Evolutionary conservation across 2,888 invertebrate species (phyloP), one percentile per base, ranked within the genome.

Genomic region (Ormyrus nitidulus): DNA sequence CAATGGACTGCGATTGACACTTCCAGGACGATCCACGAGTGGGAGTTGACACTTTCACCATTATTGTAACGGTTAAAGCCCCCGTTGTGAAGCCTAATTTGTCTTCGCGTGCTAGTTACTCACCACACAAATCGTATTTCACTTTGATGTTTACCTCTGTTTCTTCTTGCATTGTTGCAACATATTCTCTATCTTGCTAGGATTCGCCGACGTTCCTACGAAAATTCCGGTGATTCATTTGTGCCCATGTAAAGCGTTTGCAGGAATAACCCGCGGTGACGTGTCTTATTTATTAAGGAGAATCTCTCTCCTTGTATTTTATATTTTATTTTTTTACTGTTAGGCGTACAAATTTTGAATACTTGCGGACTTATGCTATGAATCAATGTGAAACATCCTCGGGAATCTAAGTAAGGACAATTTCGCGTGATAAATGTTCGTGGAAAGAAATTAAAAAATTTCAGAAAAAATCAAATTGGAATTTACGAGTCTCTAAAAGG

Each of bases 61-160:
- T 86, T 87, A 87, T 85, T 83, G 86, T 88, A 88, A 87, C 87
- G 87, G 88, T 87, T 87, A 87, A 81, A 83, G 83, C 34, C 74
- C 72, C 74, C 53, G 56, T 72, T 66, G 65, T 83, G 83, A 85
- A 87, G 85, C 85, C 87, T 86, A 86, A 87, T 87, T 87, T 83
- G 82, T 82, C 81, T 83, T 83, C 77, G 84, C 85, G 83, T 83
- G 83, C 84, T 59, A 49, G 48, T 66, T 58, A 49, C 19, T 19
- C 48, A n/a, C 58, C 49, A 34, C 34, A 34, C 34, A 34, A 34
- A 34, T 34, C 34, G 34, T 34, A 34, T 34, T 34, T 34, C 34
- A 34, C 34, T 34, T 34, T 34, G 34, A 34, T 70, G 58, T 49
- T 70, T 49, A 10, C 34, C 34, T 49, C 2, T 11, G 10, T 13